These are phyloP conservation scores for Riparia riparia DNA, from an alignment of 2,113 vertebrate species.

Conservation along the genomic window DNA sequence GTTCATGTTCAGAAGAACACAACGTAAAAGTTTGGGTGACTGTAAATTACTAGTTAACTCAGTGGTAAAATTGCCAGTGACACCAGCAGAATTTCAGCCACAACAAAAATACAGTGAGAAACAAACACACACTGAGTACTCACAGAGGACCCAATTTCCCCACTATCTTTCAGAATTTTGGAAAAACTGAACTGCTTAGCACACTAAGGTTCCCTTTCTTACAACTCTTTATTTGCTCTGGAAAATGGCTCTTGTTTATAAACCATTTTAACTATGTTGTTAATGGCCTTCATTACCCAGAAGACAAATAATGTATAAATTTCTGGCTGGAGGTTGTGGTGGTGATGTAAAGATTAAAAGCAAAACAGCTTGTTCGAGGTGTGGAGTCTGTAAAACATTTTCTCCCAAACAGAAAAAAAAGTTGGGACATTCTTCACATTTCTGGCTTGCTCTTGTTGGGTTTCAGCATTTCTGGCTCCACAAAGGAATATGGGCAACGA, in stretches of 20 bases:
- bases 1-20: not conserved
- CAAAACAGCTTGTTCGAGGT: not conserved
- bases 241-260: not conserved
- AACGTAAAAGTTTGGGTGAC: not conserved
- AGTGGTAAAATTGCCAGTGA: not conserved
- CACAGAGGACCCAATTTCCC: not conserved
- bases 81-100: not conserved
- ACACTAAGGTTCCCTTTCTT: not conserved
- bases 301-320: not conserved
- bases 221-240: not conserved
- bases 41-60: not conserved
- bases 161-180: not conserved
- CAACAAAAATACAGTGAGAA: not conserved
- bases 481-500: not conserved
- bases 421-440: not conserved
- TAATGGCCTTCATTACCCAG: not conserved
- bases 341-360: not conserved
- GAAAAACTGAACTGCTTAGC: not conserved
- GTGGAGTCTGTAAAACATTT: not conserved
- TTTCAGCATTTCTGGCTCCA: conserved; percentile 6
- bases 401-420: not conserved
- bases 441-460: not conserved
- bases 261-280: not conserved
- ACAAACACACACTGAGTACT: not conserved
- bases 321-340: not conserved